Percentiles rank a stretch among this genome's conserved stretches.
Evolutionary conservation across 2,888 invertebrate species (phyloP).

Genomic region (Heliconius sara): DNA sequence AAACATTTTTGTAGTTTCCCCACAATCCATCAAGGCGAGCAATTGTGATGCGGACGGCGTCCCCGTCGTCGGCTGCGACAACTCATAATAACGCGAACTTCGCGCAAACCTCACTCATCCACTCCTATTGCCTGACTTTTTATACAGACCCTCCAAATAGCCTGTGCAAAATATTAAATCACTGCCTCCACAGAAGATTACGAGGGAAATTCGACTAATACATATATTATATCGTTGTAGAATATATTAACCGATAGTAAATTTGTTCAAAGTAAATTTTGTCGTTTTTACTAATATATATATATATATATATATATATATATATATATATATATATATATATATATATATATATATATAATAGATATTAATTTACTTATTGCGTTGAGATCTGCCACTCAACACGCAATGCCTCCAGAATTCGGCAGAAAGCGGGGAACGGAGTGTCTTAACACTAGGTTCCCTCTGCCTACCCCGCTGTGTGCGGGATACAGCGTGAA

Average conservation of each 20-base stretch:
- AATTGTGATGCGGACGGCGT: conserved; percentile 52
- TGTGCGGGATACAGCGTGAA: no score
- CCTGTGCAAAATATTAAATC: conserved; percentile 44
- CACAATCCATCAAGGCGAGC: conserved; percentile 49
- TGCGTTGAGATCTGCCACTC: no score
- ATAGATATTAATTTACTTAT: not conserved
- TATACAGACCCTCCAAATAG: conserved; percentile 45
- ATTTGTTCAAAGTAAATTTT: not conserved
- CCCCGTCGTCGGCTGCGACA: conserved; percentile 54
- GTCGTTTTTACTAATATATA: no score
- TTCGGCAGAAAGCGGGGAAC: no score
- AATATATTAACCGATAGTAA: not conserved
- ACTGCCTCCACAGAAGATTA: conserved; percentile 31
- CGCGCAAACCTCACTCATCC: conserved; percentile 49
- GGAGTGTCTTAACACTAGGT: no score
- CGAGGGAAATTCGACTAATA: conserved; percentile 20
- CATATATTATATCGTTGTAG: not conserved
- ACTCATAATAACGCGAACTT: conserved; percentile 52
- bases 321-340: no score
- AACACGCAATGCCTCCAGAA: no score
- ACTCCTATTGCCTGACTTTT: conserved; percentile 45
- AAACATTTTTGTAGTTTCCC: conserved; percentile 29
- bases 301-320: no score
- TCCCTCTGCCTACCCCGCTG: no score
- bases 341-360: no score